phyloP scores from a whole-genome alignment of 2,888 invertebrate genomes.

The Ferrisia virgata region DNA sequence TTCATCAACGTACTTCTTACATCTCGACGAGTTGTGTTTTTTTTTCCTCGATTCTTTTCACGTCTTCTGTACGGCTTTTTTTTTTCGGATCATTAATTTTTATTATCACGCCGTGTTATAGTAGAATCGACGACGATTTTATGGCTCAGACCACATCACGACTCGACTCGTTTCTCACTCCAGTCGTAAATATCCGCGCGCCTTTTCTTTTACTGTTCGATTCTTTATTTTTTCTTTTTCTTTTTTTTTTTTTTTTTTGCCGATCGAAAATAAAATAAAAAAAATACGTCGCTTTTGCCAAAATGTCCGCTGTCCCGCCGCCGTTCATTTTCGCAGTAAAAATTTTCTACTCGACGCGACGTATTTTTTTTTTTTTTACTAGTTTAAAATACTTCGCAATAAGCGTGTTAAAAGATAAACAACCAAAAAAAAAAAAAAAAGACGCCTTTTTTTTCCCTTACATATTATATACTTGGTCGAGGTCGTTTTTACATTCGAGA shows the following conservation, averaged over 20 bases:
- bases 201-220: constrained; percentile 1
- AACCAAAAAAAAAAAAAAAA: neutral
- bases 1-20: neutral
- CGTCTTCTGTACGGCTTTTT: neutral
- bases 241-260: neutral
- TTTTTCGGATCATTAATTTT: constrained; percentile 42
- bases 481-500: too few species aligned
- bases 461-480: too few species aligned
- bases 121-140: constrained; percentile 34
- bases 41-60: neutral
- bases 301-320: neutral
- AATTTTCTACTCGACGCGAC: neutral
- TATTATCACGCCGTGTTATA: constrained; percentile 33
- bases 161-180: constrained; percentile 24
- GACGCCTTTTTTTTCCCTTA: neutral
- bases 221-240: neutral
- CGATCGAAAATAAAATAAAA: neutral
- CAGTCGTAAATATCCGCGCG: constrained; percentile 31
- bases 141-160: constrained; percentile 35
- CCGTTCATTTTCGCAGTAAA: neutral
- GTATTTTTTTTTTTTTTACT: neutral
- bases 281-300: neutral
- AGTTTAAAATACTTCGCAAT: neutral
- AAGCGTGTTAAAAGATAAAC: neutral
- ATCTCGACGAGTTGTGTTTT: neutral